Conservation (phyloP, 2,797 vertebrate genomes). For the Merluccius polli region DNA sequence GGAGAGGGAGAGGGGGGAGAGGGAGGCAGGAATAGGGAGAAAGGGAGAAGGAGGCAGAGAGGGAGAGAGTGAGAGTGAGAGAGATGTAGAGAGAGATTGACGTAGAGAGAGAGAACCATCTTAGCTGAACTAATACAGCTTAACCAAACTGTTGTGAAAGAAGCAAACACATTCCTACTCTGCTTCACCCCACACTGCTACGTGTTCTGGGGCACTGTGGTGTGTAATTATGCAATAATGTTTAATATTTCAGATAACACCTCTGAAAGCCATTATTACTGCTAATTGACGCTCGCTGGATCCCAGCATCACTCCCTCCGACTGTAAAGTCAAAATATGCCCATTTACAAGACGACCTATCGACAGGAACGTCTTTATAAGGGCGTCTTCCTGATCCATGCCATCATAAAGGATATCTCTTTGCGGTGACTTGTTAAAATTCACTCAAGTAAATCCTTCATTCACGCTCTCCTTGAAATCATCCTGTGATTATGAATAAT, state of each 20-base stretch:
- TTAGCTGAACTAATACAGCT: too few species aligned
- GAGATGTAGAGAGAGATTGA: too few species aligned
- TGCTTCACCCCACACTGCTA: too few species aligned
- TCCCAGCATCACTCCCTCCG: neutral
- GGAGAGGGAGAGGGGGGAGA: neutral
- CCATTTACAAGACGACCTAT: neutral
- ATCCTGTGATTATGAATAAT: constrained; percentile 18
- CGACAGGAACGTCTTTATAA: neutral
- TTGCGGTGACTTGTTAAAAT: constrained; percentile 26
- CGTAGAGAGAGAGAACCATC: too few species aligned
- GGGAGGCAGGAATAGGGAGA: neutral
- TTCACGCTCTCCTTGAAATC: constrained; percentile 30
- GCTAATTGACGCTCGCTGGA: too few species aligned
- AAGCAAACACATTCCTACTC: too few species aligned
- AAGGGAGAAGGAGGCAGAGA: neutral
- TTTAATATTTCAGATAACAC: too few species aligned
- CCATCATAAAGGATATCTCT: constrained; percentile 34
- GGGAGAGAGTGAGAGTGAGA: neutral
- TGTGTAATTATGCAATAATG: too few species aligned
- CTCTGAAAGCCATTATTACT: too few species aligned
- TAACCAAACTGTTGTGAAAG: too few species aligned
- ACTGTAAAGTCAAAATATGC: neutral
- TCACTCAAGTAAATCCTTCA: constrained; percentile 41
- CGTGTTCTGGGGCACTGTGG: too few species aligned
- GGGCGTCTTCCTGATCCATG: constrained; percentile 20